Evolutionary conservation across 2,888 invertebrate species (phyloP), one percentile per base, ranked within the genome.

Genomic region (Lobophora halterata): DNA sequence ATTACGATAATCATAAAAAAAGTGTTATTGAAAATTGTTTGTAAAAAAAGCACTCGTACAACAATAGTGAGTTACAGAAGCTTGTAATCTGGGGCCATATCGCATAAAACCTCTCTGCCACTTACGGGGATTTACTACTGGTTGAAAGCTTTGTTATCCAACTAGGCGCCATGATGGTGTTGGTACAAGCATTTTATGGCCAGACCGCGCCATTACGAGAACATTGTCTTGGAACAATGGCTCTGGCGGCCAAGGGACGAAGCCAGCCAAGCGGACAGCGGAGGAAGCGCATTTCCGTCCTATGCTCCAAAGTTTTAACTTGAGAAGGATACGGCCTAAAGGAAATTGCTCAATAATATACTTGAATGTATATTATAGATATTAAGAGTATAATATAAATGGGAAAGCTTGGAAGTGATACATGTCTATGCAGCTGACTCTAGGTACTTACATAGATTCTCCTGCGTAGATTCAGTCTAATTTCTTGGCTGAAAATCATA

Each of bases 221-320:
- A 59, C 66, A 72, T 65, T 65, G 61, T 58, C 58, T 61, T 44
- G 46, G 54, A 65, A 77, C 74, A 77, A 77, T 76, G 49, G 66
- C 50, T 38, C 20, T 48, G 61, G 62, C 59, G 50, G 56, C 55
- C 58, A 61, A 60, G 65, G 62, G 59, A 58, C 56, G 57, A 52
- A 67, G 43, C 49, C 74, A 76, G 47, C 65, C 58, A 55, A 69
- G 66, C 69, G 74, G 72, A 76, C 61, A 67, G n/a, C n/a, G 58
- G 65, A 79, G 71, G 74, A 73, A 78, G 69, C 72, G 71, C 52
- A 71, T 69, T 79, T 82, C 79, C 79, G 75, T 70, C 64, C 59
- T 58, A 61, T 55, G 52, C 47, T 42, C 46, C 32, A 26, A 26
- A 32, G 35, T 34, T 35, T 14, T n/a, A n/a, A 26, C 30, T 29